Evolutionary conservation across 2,113 vertebrate genomes (phyloP).

Genomic region (Strigops habroptila): DNA sequence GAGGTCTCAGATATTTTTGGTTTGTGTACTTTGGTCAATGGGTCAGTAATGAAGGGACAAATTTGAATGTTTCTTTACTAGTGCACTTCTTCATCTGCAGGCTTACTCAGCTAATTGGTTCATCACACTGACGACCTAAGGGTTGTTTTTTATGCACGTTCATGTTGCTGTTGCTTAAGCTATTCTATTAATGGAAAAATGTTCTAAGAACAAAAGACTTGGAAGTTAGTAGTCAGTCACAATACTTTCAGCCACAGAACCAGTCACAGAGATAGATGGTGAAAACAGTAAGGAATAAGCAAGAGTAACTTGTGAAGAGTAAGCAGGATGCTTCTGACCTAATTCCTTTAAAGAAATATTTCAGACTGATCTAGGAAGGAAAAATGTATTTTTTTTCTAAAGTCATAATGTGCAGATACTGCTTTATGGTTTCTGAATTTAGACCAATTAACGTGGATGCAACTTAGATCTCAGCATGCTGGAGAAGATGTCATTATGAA

Average conservation of each 20-base stretch:
- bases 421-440: slow-evolving; percentile 34
- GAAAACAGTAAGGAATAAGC: neutral
- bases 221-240: neutral
- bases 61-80: neutral
- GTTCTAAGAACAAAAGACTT: neutral
- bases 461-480: neutral
- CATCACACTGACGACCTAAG: neutral
- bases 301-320: neutral
- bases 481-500: neutral
- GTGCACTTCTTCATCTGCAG: neutral
- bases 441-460: slow-evolving; percentile 13
- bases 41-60: neutral
- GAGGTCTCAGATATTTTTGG: neutral
- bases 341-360: neutral
- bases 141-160: neutral
- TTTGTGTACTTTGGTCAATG: neutral
- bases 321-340: neutral
- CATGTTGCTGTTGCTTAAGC: neutral
- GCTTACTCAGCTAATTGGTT: neutral
- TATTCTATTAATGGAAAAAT: neutral
- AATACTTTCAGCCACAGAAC: rapidly evolving
- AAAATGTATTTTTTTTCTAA: neutral
- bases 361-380: neutral
- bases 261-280: neutral
- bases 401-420: neutral